phyloP scores from a whole-genome alignment of 2,888 invertebrate genomes.

The Leptinotarsa tumamoca region DNA sequence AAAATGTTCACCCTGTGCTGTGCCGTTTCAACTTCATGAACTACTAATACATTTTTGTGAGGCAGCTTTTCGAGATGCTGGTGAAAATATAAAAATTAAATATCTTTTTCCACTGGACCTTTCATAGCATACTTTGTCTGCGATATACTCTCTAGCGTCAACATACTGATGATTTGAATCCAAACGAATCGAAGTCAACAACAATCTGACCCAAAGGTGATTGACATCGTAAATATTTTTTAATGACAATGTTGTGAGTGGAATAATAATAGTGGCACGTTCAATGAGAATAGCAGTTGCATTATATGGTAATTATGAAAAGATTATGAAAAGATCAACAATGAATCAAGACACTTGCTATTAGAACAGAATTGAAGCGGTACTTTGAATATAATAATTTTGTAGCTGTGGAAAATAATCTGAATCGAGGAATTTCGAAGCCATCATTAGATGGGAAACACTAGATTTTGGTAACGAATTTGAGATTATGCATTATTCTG shows the following conservation, averaged over 20 bases:
- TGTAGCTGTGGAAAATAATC: no score
- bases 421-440: no score
- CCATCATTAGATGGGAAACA: no score
- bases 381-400: no score
- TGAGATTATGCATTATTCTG: no score
- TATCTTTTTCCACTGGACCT: not conserved
- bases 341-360: not conserved
- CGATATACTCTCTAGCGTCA: not conserved
- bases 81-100: no score
- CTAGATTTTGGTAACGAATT: no score
- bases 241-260: not conserved
- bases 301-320: not conserved
- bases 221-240: constrained; percentile 7
- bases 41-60: no score
- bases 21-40: no score
- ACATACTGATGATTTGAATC: not conserved
- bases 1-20: no score
- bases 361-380: not conserved
- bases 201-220: not conserved
- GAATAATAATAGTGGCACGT: constrained; percentile 7
- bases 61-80: no score
- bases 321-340: not conserved
- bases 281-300: not conserved
- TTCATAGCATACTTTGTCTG: not conserved
- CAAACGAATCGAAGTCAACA: not conserved